Conservation (phyloP, 2,797 vertebrate species). For the Artibeus jamaicensis region DNA sequence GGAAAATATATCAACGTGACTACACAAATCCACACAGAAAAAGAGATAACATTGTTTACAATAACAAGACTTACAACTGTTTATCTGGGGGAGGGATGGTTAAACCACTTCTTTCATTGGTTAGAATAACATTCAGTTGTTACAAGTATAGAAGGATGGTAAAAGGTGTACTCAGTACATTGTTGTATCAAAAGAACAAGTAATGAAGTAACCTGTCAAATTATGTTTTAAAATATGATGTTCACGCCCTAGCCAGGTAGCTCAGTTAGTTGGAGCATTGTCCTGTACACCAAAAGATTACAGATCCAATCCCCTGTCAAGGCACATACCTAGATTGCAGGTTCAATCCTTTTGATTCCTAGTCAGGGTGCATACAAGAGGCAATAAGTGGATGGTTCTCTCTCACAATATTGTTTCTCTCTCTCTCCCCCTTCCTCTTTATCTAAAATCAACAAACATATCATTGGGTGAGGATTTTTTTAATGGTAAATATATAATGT, state of each 20-base stretch:
- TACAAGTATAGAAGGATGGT: background rate
- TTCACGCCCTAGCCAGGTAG: background rate
- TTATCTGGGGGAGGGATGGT: background rate
- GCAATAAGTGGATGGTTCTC: background rate
- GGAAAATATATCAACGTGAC: background rate
- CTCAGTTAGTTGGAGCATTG: background rate
- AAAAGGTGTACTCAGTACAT: background rate
- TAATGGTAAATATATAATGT: background rate
- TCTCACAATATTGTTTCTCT: background rate
- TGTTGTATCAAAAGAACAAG: background rate
- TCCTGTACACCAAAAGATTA: background rate
- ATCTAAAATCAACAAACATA: background rate
- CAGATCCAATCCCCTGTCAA: background rate
- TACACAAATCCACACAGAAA: background rate
- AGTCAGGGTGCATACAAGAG: background rate
- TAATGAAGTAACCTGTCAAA: background rate
- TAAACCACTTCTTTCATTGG: background rate
- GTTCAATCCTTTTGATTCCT: background rate
- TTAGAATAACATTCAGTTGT: background rate
- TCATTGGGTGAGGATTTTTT: background rate
- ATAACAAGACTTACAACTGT: background rate
- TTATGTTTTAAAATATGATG: background rate
- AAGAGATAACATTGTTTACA: background rate
- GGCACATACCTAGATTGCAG: background rate
- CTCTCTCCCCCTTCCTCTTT: background rate